A percentile compares a stretch with the other conserved stretches of the same genome.
Conservation (phyloP, 2,888 invertebrate genomes). For the Eilema caniola region DNA sequence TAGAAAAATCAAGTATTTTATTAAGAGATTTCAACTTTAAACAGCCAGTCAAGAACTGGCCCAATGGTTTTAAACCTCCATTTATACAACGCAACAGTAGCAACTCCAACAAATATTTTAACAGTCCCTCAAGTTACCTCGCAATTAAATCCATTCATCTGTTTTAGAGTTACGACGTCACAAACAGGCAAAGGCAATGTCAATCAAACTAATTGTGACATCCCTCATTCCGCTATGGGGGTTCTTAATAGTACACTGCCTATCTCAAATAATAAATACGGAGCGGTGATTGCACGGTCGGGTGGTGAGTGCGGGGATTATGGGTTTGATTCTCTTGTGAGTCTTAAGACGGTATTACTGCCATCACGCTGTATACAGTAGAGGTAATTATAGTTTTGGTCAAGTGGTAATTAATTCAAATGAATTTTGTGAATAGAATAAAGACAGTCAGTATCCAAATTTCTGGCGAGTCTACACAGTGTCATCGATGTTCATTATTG, state of each 20-base stretch:
- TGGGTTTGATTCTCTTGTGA: not conserved
- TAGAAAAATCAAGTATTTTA: no score
- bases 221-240: constrained; percentile 10
- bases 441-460: no score
- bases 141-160: constrained; percentile 17
- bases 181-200: constrained; percentile 19
- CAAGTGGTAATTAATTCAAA: no score
- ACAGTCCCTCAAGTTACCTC: not conserved
- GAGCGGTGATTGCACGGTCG: not conserved
- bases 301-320: not conserved
- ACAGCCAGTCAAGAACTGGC: not conserved
- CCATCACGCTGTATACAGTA: no score
- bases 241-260: constrained; percentile 5
- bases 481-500: no score
- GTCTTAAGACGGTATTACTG: not conserved
- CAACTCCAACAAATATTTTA: constrained; percentile 11
- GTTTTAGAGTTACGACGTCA: constrained; percentile 15
- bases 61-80: not conserved
- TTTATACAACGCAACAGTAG: not conserved
- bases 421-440: no score
- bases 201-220: constrained; percentile 18
- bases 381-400: no score
- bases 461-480: no score
- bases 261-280: constrained; percentile 11
- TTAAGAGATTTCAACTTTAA: no score